phyloP scores from a whole-genome alignment of 2,113 vertebrate species.

The Sphyrna mokarran region DNA sequence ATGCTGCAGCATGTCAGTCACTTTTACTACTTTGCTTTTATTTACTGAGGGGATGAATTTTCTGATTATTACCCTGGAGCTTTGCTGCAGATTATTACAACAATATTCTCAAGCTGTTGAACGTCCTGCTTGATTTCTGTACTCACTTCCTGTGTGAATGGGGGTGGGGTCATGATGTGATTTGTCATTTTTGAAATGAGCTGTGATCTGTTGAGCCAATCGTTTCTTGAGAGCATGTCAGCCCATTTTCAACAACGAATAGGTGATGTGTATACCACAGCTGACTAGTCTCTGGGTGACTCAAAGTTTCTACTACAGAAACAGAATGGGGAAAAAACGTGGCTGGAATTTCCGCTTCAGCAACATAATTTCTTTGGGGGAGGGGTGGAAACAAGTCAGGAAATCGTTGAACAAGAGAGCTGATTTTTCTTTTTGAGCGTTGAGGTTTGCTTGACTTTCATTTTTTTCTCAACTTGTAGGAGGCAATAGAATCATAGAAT shows the following conservation, averaged over 20 bases:
- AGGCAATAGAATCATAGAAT: too few relatives aligned
- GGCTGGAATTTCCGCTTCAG: not conserved
- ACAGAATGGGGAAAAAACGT: not conserved
- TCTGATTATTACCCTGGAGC: not conserved
- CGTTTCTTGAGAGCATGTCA: not conserved
- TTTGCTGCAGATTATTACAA: not conserved
- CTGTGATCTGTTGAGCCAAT: not conserved
- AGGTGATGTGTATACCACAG: not conserved
- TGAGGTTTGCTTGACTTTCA: not conserved
- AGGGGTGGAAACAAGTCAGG: not conserved
- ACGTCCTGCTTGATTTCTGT: not conserved
- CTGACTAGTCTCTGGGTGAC: not conserved
- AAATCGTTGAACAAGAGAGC: not conserved
- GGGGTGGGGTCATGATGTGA: not conserved
- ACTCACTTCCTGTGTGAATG: not conserved
- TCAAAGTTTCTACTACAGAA: not conserved
- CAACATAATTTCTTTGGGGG: not conserved
- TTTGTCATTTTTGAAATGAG: slow-evolving; percentile 5
- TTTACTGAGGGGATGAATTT: not conserved
- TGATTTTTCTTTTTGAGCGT: not conserved
- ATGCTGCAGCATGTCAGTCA: not conserved
- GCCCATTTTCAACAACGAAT: slow-evolving; percentile 9
- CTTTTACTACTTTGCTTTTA: not conserved
- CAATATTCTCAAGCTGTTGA: not conserved
- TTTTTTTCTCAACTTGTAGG: too few relatives aligned